phyloP scores from a whole-genome alignment of 2,797 vertebrate species.

The Choloepus didactylus region DNA sequence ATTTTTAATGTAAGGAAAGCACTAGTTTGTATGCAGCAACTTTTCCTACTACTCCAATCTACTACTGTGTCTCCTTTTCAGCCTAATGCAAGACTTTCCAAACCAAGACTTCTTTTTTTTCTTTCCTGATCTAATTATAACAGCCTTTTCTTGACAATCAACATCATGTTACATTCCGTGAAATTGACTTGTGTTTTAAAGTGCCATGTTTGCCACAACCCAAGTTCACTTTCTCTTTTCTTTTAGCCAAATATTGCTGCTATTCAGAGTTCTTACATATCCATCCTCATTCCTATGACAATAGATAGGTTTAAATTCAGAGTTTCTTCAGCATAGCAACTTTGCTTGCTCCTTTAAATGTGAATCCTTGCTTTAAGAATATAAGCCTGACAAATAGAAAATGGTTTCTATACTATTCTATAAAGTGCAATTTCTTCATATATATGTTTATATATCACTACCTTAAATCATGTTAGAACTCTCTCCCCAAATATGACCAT shows the following conservation, averaged over 20 bases:
- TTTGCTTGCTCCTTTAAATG: background rate
- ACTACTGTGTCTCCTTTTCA: slow-evolving; percentile 15
- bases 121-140: slow-evolving; percentile 65
- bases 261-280: background rate
- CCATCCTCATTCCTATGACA: too few relatives aligned
- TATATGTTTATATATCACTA: background rate
- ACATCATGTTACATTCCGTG: slow-evolving; percentile 28
- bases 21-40: background rate
- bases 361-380: background rate
- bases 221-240: background rate
- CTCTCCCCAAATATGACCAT: background rate
- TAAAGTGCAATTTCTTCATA: background rate
- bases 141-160: slow-evolving; percentile 3
- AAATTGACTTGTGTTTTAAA: slow-evolving; percentile 61
- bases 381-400: background rate
- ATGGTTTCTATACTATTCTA: background rate
- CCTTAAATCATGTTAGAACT: background rate
- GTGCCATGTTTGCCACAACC: background rate
- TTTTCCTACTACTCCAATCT: slow-evolving; percentile 15
- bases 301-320: background rate
- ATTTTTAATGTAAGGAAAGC: background rate
- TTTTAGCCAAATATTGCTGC: background rate
- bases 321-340: background rate
- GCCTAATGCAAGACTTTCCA: background rate
- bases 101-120: slow-evolving; percentile 7